A percentile compares a stretch with the other conserved stretches of the same genome.
phyloP scores from a whole-genome alignment of 1,140 invertebrate genomes.

The Aphidius ervi region DNA sequence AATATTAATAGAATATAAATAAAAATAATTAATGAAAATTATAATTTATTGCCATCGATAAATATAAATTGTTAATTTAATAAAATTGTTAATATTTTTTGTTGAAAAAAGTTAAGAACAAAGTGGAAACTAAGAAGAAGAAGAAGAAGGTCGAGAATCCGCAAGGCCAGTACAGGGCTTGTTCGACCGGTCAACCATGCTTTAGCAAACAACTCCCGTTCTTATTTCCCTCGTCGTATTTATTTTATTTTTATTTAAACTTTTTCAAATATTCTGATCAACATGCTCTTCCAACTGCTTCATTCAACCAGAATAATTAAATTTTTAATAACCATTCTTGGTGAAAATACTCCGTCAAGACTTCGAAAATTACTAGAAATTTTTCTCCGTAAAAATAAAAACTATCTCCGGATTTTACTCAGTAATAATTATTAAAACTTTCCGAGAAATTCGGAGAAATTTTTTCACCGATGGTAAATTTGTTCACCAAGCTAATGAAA shows the following conservation, averaged over 20 bases:
- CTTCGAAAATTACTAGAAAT: no score
- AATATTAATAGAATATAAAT: no score
- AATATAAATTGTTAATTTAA: no score
- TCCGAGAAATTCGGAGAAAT: no score
- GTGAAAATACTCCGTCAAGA: no score
- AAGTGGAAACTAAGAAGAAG: constrained; percentile 21
- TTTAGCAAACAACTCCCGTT: constrained; percentile 20
- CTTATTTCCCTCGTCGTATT: background rate
- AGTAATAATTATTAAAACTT: no score
- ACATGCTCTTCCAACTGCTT: background rate
- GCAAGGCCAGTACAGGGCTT: constrained; percentile 33
- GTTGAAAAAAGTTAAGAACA: constrained; percentile 16
- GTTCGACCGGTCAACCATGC: constrained; percentile 37
- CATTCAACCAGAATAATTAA: no score
- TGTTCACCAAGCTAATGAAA: no score
- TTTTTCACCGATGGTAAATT: no score
- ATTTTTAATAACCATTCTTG: no score
- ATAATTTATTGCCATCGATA: background rate
- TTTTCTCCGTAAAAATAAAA: no score
- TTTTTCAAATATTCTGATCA: background rate
- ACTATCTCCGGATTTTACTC: no score
- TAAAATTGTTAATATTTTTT: constrained; percentile 16
- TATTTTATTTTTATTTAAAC: background rate
- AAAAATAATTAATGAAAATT: background rate
- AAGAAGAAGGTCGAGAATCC: constrained; percentile 33